phyloP scores from a whole-genome alignment of 2,797 vertebrate species.

The Emydoidea blandingii region DNA sequence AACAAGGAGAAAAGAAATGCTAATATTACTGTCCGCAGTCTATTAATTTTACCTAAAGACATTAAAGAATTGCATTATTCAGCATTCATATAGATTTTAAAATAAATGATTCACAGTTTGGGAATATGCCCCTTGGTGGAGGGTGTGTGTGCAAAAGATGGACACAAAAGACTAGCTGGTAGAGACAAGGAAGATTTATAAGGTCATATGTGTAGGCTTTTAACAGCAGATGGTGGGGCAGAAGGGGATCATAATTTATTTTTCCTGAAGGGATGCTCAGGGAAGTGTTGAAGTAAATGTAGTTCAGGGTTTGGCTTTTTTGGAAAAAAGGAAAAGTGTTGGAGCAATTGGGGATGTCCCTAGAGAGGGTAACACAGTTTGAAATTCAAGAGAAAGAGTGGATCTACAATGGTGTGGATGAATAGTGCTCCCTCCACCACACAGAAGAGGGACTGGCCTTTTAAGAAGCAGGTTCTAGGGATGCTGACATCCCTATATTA shows the following conservation, averaged over 20 bases:
- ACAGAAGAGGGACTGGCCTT: too few relatives aligned
- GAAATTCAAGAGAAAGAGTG: not conserved
- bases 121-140: not conserved
- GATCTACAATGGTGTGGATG: not conserved
- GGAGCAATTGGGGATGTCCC: not conserved
- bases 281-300: accelerated
- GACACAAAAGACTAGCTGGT: not conserved
- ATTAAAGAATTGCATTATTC: not conserved
- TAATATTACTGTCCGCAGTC: not conserved
- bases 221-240: not conserved
- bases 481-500: not conserved
- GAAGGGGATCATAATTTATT: not conserved
- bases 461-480: not conserved
- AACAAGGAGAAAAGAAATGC: not conserved
- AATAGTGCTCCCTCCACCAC: not conserved
- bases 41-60: not conserved
- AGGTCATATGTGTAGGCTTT: not conserved
- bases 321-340: not conserved
- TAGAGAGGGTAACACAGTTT: not conserved
- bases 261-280: not conserved
- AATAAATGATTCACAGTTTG: not conserved
- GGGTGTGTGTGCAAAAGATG: not conserved
- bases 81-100: not conserved
- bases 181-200: not conserved
- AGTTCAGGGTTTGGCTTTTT: not conserved